These are phyloP conservation scores for Brachyistius frenatus DNA, from an alignment of 2,113 vertebrate genomes.

Conservation along the genomic window DNA sequence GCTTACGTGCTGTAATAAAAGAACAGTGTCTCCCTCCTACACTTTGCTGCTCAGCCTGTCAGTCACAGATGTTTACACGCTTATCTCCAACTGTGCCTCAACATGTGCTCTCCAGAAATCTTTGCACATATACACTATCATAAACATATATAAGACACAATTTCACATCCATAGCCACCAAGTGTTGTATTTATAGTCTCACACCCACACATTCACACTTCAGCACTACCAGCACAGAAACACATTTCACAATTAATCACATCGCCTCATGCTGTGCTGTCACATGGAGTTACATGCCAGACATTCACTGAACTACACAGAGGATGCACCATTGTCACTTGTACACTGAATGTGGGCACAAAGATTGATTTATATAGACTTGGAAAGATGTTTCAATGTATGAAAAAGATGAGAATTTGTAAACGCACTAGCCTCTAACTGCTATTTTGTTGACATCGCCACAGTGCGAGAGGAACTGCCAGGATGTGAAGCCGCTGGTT, in stretches of 20 bases:
- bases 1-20: constrained; percentile 58
- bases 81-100: constrained; percentile 76
- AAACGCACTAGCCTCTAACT: not conserved
- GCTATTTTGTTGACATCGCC: constrained; percentile 40
- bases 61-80: constrained; percentile 79
- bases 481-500: constrained; percentile 50
- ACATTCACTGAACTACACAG: constrained; percentile 54
- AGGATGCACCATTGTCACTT: constrained; percentile 61
- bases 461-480: constrained; percentile 22
- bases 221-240: constrained; percentile 64
- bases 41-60: constrained; percentile 70
- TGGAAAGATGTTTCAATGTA: not conserved
- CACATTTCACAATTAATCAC: constrained; percentile 77
- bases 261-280: constrained; percentile 65
- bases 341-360: constrained; percentile 38
- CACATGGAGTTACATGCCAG: constrained; percentile 73
- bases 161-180: constrained; percentile 63
- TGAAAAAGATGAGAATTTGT: constrained; percentile 13
- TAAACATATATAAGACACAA: constrained; percentile 67
- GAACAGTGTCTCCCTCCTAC: constrained; percentile 63
- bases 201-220: constrained; percentile 77
- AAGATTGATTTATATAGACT: constrained; percentile 25
- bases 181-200: constrained; percentile 74
- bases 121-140: constrained; percentile 58
- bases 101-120: constrained; percentile 70